These are phyloP conservation scores for Muntiacus muntjak DNA, from an alignment of 2,113 vertebrate species.

Conservation along the genomic window DNA sequence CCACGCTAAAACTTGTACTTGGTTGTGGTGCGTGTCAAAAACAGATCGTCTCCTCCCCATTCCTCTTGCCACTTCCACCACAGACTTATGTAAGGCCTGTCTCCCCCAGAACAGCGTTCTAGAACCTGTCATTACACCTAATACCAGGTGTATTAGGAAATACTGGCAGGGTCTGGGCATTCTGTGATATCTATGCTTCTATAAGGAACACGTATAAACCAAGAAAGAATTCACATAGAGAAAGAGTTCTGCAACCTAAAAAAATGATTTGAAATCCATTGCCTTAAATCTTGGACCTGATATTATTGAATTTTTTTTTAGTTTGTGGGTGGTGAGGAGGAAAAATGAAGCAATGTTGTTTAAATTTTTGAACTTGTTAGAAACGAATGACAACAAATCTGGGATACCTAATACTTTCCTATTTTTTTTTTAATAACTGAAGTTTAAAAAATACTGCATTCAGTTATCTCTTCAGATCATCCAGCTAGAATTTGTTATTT, in stretches of 20 bases:
- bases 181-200: not conserved
- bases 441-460: constrained; percentile 22
- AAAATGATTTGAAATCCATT: not conserved
- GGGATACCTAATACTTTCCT: not conserved
- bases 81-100: not conserved
- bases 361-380: constrained; percentile 37
- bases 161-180: not conserved
- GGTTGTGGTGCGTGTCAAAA: not conserved
- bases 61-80: not conserved
- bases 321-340: not conserved
- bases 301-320: constrained; percentile 23
- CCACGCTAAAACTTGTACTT: not conserved
- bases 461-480: not conserved
- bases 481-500: constrained; percentile 16
- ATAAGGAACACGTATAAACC: not conserved
- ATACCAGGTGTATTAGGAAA: not conserved
- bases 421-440: not conserved
- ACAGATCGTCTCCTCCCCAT: not conserved
- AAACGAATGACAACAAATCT: not conserved
- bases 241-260: not conserved
- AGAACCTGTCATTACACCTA: not conserved
- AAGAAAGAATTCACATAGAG: not conserved
- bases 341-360: constrained; percentile 19
- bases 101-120: not conserved
- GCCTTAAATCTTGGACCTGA: not conserved